Evolutionary conservation across 2,797 vertebrate species (phyloP).

Genomic region (Xenopus petersii): DNA sequence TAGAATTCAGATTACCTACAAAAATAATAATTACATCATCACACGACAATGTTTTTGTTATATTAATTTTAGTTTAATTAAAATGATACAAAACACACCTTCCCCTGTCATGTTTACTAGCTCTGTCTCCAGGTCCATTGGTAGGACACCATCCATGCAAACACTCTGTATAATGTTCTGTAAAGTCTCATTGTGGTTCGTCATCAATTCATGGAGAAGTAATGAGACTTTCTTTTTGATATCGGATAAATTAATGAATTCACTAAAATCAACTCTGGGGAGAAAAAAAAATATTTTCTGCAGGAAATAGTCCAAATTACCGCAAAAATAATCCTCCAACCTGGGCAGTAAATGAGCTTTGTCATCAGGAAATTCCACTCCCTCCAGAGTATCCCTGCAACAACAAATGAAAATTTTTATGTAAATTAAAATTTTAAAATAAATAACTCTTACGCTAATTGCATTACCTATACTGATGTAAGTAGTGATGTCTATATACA

Average conservation of each 20-base stretch:
- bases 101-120: conserved; percentile 71
- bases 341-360: conserved; percentile 57
- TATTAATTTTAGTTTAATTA: neutral
- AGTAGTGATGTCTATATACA: neutral
- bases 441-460: neutral
- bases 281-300: conserved; percentile 55
- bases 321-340: conserved; percentile 65
- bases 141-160: conserved; percentile 72
- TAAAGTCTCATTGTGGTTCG: conserved; percentile 58
- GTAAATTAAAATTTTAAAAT: neutral
- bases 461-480: neutral
- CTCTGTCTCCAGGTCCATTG: conserved; percentile 73
- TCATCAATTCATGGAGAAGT: conserved; percentile 64
- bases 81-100: conserved; percentile 36
- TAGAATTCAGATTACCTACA: neutral
- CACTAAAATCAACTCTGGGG: conserved; percentile 30
- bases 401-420: neutral
- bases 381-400: conserved; percentile 35
- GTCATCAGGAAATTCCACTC: conserved; percentile 50
- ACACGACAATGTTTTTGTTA: neutral
- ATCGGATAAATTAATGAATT: neutral
- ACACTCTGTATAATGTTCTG: conserved; percentile 65
- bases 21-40: neutral
- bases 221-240: conserved; percentile 25
- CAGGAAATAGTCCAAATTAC: conserved; percentile 52